These are phyloP conservation scores for Prunella strophiata DNA, from an alignment of 2,797 vertebrate genomes.

Conservation along the genomic window DNA sequence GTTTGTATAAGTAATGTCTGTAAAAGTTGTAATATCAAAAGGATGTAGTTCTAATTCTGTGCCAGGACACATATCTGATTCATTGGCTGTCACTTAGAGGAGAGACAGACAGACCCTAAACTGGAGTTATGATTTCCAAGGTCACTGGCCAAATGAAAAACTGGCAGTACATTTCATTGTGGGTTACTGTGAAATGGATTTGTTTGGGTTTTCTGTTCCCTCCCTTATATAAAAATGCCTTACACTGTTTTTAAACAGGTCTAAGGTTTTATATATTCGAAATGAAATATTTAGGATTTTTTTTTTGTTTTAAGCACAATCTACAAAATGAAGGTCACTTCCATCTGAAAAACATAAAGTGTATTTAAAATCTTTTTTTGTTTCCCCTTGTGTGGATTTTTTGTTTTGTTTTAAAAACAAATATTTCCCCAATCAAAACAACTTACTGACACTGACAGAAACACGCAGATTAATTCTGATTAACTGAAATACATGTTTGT, in stretches of 20 bases:
- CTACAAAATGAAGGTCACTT: not conserved
- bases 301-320: not conserved
- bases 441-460: not conserved
- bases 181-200: constrained; percentile 32
- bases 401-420: not conserved
- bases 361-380: not conserved
- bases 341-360: not conserved
- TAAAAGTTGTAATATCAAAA: constrained; percentile 7
- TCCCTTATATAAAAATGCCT: not conserved
- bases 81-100: constrained; percentile 41
- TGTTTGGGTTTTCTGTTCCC: not conserved
- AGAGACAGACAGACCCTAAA: constrained; percentile 22
- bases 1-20: not conserved
- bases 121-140: constrained; percentile 54
- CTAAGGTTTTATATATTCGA: not conserved
- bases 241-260: constrained; percentile 11
- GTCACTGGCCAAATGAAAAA: constrained; percentile 19
- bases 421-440: not conserved
- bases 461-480: not conserved
- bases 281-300: not conserved
- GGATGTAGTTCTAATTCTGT: not conserved
- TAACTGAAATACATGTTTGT: not conserved
- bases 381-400: not conserved
- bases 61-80: constrained; percentile 44
- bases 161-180: not conserved